A percentile compares a stretch with the other conserved stretches of the same genome.
phyloP scores from a whole-genome alignment of 53 echinoderm and acorn worm genomes.

The Pentamera pediparva region DNA sequence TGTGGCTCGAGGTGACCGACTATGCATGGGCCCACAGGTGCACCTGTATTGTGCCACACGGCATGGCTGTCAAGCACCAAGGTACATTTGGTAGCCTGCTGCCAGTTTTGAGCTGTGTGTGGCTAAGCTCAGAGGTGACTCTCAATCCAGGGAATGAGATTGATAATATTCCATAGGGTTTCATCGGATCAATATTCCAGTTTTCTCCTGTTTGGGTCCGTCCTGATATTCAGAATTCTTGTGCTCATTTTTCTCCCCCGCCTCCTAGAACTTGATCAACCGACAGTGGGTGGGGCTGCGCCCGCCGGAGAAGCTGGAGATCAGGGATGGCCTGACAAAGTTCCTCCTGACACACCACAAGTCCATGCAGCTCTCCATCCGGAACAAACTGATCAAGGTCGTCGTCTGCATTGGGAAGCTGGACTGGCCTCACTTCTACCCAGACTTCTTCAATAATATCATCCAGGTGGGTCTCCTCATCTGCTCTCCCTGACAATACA shows the following conservation, averaged over 20 bases:
- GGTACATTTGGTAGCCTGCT: no score
- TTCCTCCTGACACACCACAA: slow-evolving; percentile 86
- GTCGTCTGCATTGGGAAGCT: slow-evolving; percentile 88
- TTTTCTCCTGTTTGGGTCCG: no score
- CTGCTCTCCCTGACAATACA: not conserved
- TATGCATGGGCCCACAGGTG: no score
- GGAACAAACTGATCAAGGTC: slow-evolving; percentile 97
- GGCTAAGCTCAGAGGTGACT: no score
- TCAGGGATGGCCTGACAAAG: slow-evolving; percentile 84
- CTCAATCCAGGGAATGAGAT: no score
- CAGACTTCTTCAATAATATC: slow-evolving; percentile 96
- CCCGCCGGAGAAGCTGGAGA: slow-evolving; percentile 84
- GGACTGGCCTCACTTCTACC: slow-evolving; percentile 99
- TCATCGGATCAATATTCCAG: not conserved
- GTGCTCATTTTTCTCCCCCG: not conserved
- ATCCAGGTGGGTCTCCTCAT: slow-evolving; percentile 56
- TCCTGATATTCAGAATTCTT: no score
- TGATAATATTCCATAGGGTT: not conserved
- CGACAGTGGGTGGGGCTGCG: slow-evolving; percentile 85
- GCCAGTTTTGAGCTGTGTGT: no score
- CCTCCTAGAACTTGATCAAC: slow-evolving; percentile 83
- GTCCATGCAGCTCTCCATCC: slow-evolving; percentile 65
- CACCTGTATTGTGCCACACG: no score
- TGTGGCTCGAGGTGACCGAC: no score
- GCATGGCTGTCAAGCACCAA: no score